These are phyloP conservation scores for Erebia epiphron DNA, from an alignment of 2,888 invertebrate species.

Conservation along the genomic window DNA sequence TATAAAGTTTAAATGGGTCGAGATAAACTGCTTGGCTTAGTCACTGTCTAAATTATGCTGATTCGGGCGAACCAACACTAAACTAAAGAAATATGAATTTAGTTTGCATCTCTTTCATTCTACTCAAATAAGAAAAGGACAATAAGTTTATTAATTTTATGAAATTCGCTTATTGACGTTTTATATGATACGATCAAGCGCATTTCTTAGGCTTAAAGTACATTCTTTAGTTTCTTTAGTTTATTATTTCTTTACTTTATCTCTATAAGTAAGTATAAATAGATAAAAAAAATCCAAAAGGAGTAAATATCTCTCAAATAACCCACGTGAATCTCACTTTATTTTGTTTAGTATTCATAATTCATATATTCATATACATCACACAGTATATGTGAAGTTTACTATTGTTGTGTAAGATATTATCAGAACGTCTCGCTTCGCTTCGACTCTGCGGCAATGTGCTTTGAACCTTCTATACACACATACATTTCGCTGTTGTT, in stretches of 20 bases:
- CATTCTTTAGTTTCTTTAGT: too few species aligned
- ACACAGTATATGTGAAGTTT: too few species aligned
- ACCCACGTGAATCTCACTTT: too few species aligned
- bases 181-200: not conserved
- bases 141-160: not conserved
- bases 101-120: conserved; percentile 4
- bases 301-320: too few species aligned
- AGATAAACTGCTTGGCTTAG: conserved; percentile 45
- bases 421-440: not conserved
- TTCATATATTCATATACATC: too few species aligned
- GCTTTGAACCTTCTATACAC: not conserved
- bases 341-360: too few species aligned
- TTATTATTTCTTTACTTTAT: too few species aligned
- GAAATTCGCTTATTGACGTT: not conserved
- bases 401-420: too few species aligned
- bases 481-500: not conserved
- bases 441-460: not conserved
- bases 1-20: conserved; percentile 39
- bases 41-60: conserved; percentile 31
- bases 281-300: too few species aligned
- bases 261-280: too few species aligned
- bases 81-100: not conserved
- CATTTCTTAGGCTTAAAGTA: not conserved
- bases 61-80: not conserved
- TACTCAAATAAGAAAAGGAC: not conserved